A percentile compares a stretch with the other conserved stretches of the same genome.
These are phyloP conservation scores for Spialia ferax DNA, from an alignment of 2,888 invertebrate genomes.

Conservation along the genomic window DNA sequence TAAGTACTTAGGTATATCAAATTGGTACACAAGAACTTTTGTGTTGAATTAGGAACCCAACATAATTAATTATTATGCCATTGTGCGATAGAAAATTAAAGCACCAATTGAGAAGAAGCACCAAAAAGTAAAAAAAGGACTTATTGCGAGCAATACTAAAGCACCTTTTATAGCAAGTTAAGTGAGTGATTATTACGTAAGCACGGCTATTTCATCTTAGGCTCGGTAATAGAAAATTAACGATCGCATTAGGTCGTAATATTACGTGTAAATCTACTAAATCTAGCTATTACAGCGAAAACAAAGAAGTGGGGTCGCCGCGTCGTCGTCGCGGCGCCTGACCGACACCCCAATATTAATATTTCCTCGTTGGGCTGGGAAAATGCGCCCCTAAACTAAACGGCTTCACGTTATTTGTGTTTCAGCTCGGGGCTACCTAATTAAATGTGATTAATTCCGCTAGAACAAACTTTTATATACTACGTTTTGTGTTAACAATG, in stretches of 20 bases:
- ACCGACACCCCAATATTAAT: constrained; percentile 48
- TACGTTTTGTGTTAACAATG: no score
- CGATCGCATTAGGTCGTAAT: constrained; percentile 11
- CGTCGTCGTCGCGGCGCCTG: constrained; percentile 49
- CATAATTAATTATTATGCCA: no score
- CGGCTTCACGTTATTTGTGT: constrained; percentile 14
- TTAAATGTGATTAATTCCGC: constrained; percentile 5
- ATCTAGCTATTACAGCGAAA: constrained; percentile 22
- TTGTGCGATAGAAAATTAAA: no score
- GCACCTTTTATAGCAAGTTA: no score
- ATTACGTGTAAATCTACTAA: constrained; percentile 29
- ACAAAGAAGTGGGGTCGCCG: constrained; percentile 36
- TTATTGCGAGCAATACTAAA: no score
- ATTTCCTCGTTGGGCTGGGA: constrained; percentile 48
- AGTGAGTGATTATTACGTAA: background rate
- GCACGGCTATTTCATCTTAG: background rate
- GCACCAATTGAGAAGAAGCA: no score
- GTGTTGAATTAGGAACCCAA: no score
- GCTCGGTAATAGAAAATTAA: constrained; percentile 27
- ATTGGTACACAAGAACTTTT: no score
- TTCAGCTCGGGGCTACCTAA: background rate
- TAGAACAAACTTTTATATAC: background rate
- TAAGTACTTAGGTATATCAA: no score
- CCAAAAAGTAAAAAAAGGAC: background rate
- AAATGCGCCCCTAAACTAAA: constrained; percentile 47